Percentiles rank a stretch among this genome's conserved stretches.
Conservation (phyloP, 2,113 vertebrate genomes). For the Talpa occidentalis region DNA sequence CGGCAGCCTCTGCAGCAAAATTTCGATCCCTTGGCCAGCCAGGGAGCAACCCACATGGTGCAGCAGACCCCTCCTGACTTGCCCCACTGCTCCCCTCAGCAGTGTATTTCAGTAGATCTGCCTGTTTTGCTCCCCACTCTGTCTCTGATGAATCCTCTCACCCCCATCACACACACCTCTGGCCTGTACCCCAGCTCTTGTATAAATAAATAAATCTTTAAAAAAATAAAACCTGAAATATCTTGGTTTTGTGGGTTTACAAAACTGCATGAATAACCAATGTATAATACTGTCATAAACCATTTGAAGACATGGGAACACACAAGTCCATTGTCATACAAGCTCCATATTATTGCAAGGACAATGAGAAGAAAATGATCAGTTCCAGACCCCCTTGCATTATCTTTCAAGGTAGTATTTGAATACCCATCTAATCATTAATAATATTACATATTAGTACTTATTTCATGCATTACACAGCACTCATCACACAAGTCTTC, state of each 20-base stretch:
- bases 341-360: rapidly evolving
- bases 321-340: not conserved
- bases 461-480: not conserved
- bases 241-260: not conserved
- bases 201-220: too few relatives aligned
- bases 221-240: not conserved
- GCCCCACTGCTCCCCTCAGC: too few relatives aligned
- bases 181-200: too few relatives aligned
- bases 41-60: too few relatives aligned
- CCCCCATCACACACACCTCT: too few relatives aligned
- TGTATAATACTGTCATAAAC: not conserved
- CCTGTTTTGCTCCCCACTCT: too few relatives aligned
- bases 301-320: not conserved
- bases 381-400: rapidly evolving
- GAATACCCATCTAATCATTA: not conserved
- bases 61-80: too few relatives aligned
- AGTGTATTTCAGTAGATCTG: too few relatives aligned
- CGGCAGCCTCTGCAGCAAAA: too few relatives aligned
- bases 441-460: not conserved
- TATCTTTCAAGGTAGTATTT: not conserved
- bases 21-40: too few relatives aligned
- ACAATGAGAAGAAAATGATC: rapidly evolving
- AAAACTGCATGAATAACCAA: not conserved
- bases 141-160: too few relatives aligned
- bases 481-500: not conserved